A percentile compares a stretch with the other conserved stretches of the same genome.
Conservation (phyloP, 2,797 vertebrate genomes). For the Neosilurus mollespiculum region DNA sequence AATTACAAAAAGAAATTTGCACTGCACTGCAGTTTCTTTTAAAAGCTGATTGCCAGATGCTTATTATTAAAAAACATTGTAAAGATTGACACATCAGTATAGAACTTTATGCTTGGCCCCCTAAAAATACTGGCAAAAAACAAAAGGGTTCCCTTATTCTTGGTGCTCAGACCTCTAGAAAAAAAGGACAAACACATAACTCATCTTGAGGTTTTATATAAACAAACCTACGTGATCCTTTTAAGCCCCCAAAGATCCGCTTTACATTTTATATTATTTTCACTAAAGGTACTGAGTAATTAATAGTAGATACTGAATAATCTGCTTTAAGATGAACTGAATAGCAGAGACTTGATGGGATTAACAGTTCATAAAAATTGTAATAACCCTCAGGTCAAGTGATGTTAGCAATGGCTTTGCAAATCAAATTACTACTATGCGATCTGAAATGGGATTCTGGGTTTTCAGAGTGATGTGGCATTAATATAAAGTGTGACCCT, state of each 20-base stretch:
- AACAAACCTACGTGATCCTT: background rate
- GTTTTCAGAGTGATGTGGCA: background rate
- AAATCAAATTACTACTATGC: constrained; percentile 15
- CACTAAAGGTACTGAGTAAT: constrained; percentile 14
- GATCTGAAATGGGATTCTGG: background rate
- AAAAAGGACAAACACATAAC: background rate
- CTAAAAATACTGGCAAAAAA: background rate
- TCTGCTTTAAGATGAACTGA: constrained; percentile 6
- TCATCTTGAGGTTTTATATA: background rate
- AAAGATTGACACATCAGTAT: background rate
- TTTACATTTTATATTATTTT: constrained; percentile 14
- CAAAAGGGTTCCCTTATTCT: background rate
- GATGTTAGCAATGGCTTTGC: background rate
- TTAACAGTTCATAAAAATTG: constrained; percentile 9
- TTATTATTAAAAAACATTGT: background rate
- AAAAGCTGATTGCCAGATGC: background rate
- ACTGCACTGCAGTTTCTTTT: background rate
- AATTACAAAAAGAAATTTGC: too few relatives aligned
- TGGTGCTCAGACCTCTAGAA: background rate
- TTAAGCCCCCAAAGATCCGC: background rate
- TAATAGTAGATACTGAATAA: constrained; percentile 4
- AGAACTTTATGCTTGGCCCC: background rate
- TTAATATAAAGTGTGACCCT: background rate
- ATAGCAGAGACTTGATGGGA: background rate
- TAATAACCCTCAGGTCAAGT: constrained; percentile 24